A percentile compares a stretch with the other conserved stretches of the same genome.
phyloP scores from a whole-genome alignment of 1,140 invertebrate species.

The Drosophila simulans region DNA sequence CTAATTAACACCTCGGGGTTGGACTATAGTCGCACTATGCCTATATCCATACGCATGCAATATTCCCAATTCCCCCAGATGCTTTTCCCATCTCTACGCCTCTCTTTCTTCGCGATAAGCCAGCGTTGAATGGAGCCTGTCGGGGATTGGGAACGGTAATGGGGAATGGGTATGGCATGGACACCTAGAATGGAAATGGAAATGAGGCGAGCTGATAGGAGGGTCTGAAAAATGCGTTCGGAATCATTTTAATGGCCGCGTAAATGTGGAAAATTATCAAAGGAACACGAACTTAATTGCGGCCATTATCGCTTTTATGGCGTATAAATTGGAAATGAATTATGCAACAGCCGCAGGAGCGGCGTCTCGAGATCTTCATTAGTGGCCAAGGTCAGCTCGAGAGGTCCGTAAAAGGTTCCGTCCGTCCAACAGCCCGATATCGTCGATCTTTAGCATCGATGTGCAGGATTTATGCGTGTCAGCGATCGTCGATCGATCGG shows the following conservation, averaged over 20 bases:
- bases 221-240: slow-evolving; percentile 68
- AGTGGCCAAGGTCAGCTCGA: slow-evolving; percentile 50
- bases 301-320: slow-evolving; percentile 78
- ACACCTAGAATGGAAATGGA: slow-evolving; percentile 45
- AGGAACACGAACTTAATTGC: slow-evolving; percentile 82
- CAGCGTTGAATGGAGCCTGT: slow-evolving; percentile 1
- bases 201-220: slow-evolving; percentile 61
- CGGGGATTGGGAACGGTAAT: neutral
- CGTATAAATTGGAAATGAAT: slow-evolving; percentile 81
- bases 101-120: slow-evolving; percentile 49
- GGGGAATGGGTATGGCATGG: slow-evolving; percentile 33
- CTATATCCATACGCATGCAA: neutral
- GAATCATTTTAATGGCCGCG: slow-evolving; percentile 80
- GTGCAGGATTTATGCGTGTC: slow-evolving; percentile 28
- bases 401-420: neutral
- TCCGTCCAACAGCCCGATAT: neutral
- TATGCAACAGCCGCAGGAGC: slow-evolving; percentile 57
- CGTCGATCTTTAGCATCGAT: slow-evolving; percentile 6
- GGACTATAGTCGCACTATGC: slow-evolving; percentile 1
- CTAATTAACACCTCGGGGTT: slow-evolving; percentile 75
- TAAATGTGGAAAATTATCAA: slow-evolving; percentile 82
- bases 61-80: slow-evolving; percentile 10
- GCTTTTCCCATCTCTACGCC: slow-evolving; percentile 28
- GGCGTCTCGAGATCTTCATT: slow-evolving; percentile 61
- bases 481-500: slow-evolving; percentile 18